Percentiles rank a stretch among this genome's conserved stretches.
Conservation (phyloP, 2,113 vertebrate species). For the Forbesichthys agassizii region DNA sequence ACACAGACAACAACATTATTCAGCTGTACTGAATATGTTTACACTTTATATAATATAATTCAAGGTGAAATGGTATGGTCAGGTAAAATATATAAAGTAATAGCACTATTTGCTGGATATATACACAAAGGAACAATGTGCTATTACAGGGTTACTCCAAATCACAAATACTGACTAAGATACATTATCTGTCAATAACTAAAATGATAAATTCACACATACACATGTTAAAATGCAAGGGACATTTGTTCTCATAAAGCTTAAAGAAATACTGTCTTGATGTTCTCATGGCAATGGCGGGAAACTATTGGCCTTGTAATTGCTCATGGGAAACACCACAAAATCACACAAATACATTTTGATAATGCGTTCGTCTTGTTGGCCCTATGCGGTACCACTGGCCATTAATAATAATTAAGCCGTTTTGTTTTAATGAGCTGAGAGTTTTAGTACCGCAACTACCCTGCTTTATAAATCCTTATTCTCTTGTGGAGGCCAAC, state of each 20-base stretch:
- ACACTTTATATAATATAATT: too few species aligned
- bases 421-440: conserved; percentile 13
- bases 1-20: background rate
- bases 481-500: conserved; percentile 32
- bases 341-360: background rate
- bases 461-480: background rate
- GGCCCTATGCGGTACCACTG: conserved; percentile 12
- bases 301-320: background rate
- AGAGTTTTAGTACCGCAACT: conserved; percentile 12
- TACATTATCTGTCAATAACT: background rate
- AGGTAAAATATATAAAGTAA: too few species aligned
- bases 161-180: background rate
- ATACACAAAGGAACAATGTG: too few species aligned
- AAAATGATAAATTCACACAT: background rate
- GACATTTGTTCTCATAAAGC: background rate
- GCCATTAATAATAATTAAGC: conserved; percentile 37
- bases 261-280: conserved; percentile 16
- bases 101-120: too few species aligned
- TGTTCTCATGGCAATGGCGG: conserved; percentile 20
- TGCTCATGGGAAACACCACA: background rate
- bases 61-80: too few species aligned
- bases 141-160: too few species aligned
- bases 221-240: conserved; percentile 3
- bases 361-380: conserved; percentile 5
- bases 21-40: too few species aligned